Evolutionary conservation across 1,140 invertebrate genomes (phyloP), one percentile per base, ranked within the genome.

Genomic region (Hormaphis cornu): DNA sequence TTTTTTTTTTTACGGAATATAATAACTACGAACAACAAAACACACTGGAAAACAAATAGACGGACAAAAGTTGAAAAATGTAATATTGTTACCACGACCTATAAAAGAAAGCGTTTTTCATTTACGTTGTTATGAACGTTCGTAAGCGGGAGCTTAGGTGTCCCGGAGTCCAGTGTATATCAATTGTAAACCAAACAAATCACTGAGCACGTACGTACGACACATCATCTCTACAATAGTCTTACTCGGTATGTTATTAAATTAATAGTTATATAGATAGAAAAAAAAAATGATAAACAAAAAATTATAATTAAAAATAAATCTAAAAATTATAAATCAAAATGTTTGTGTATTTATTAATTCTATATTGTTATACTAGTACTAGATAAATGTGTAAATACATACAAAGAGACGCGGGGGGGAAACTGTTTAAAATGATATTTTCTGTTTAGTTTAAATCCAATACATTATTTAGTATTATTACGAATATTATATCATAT

Each of bases 291-390:
- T 61, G 20, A 58, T 56, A 24, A 35, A 56, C 18, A 0, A 61
- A 61, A 61, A 61, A 61, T 44, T 44, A 61, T 44, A 61, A 61
- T 20, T 63, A 63, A 63, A 59, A 61, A 63, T 63, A 63, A 46
- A 63, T 46, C 58, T 63, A 63, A 63, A 63, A 59, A 59, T n/a
- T 26, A 59, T 26, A 59, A 59, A 59, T 42, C 35, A 59, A 59
- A 59, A 59, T 59, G 26, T n/a, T 12, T 54, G 18, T 54, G 14
- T 52, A 52, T 54, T n/a, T n/a, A n/a, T n/a, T n/a, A n/a, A n/a
- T n/a, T n/a, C n/a, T 18, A 58, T 40, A 56, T 56, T 35, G 37
- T 56, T 37, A 58, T 40, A 58, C 40, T 58, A 58, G 33, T 58
- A 24, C 33, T 37, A 40, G 40, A 40, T 35, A 37, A 58, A 5